phyloP scores from a whole-genome alignment of 2,888 invertebrate genomes.

The Tetranychus piercei region DNA sequence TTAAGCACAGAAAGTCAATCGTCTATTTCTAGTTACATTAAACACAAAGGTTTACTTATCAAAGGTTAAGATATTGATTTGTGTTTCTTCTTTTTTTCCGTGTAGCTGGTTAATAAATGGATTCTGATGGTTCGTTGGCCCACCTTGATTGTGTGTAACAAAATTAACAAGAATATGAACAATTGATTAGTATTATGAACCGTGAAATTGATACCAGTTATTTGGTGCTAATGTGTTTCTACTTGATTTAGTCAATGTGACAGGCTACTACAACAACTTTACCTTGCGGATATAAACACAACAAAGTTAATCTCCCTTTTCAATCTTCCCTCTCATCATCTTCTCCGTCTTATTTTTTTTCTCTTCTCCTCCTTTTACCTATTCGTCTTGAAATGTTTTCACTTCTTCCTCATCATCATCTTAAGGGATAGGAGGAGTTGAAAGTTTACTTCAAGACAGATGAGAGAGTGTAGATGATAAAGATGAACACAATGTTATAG shows the following conservation, averaged over 20 bases:
- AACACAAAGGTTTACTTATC: too few species aligned
- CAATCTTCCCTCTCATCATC: not conserved
- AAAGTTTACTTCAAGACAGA: not conserved
- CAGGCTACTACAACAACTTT: not conserved
- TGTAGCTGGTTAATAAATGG: too few species aligned
- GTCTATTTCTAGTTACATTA: too few species aligned
- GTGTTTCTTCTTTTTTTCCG: too few species aligned
- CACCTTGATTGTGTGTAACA: too few species aligned
- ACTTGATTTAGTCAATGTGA: slow-evolving; percentile 2
- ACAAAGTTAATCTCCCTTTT: not conserved
- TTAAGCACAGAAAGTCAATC: too few species aligned
- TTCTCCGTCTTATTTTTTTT: not conserved
- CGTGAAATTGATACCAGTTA: not conserved
- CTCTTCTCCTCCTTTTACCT: not conserved
- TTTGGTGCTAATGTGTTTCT: slow-evolving; percentile 1
- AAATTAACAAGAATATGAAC: not conserved
- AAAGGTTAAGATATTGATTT: too few species aligned
- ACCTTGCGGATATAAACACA: not conserved
- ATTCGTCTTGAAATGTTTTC: not conserved
- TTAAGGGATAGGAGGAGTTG: not conserved
- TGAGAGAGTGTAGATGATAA: not conserved
- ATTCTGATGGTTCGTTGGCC: too few species aligned
- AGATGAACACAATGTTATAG: not conserved
- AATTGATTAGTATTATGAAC: not conserved
- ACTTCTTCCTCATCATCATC: too few species aligned